phyloP scores from a whole-genome alignment of 2,113 vertebrate genomes.

The Meles meles region DNA sequence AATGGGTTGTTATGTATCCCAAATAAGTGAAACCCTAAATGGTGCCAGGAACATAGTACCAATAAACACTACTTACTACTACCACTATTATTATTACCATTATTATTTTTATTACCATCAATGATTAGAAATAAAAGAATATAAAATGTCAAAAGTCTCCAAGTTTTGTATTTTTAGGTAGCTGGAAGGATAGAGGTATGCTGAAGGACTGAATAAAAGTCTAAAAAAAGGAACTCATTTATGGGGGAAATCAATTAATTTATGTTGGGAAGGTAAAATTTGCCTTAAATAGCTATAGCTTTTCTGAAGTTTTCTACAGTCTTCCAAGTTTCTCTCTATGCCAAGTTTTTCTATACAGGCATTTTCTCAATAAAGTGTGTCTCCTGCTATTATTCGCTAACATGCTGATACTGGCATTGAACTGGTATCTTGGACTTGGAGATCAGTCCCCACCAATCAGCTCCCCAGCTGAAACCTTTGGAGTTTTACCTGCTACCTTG shows the following conservation, averaged over 20 bases:
- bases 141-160: not conserved
- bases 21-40: not conserved
- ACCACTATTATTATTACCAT: not conserved
- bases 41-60: not conserved
- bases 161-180: not conserved
- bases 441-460: not conserved
- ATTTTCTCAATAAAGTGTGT: not conserved
- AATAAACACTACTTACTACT: not conserved
- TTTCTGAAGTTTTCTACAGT: not conserved
- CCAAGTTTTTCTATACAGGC: not conserved
- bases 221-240: not conserved
- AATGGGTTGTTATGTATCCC: not conserved
- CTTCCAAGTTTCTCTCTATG: not conserved
- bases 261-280: not conserved
- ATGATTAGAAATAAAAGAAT: not conserved
- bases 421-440: not conserved
- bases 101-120: not conserved
- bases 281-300: not conserved
- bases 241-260: not conserved
- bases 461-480: not conserved
- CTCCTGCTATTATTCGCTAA: not conserved
- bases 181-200: not conserved
- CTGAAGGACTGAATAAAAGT: not conserved
- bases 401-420: not conserved
- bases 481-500: not conserved